Evolutionary conservation across 2,888 invertebrate genomes (phyloP), one percentile per base, ranked within the genome.

Genomic region (Lamproptera curius): DNA sequence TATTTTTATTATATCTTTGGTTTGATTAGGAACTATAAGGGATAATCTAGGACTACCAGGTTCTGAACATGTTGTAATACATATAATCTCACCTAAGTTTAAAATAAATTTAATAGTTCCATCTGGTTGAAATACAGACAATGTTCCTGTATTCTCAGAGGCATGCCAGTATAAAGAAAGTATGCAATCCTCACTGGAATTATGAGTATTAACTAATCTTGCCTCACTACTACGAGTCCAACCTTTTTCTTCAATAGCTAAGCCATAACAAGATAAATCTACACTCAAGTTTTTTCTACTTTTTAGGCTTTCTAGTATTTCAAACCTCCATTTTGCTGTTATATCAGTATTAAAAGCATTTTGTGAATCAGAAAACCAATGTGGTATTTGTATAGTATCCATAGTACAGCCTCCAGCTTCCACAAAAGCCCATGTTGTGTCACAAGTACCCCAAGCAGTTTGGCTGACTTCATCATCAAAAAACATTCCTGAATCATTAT

Each of bases 141-240:
- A 83, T 9, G 93, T 93, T 46, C 94, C 94, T 37, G 92, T 92
- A 63, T 91, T 92, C 54, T 93, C 89, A 46, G 90, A 89, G 35
- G 92, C 91, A 63, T 95, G 92, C 94, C 95, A 95, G 76, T 95
- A 95, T 46, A 96, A 76, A 65, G 95, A 95, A 42, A 96, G 84
- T 50, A 93, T 88, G 66, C 95, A 94, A 61, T 95, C 95, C 61
- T 94, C 92, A 68, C 90, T 91, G 28, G 87, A 76, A 48, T 86
- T 84, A 59, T 76, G 89, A 17, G 78, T 67, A 65, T 85, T 82
- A 41, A 90, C 87, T 55, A 93, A 91, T 62, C 94, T 91, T 0
- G 94, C 93, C 76, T 95, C 94, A 34, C 94, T 95, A 50, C 92
- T 92, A 65, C 96, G 94, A 0, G 94, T 91, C 95, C 96, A 97